These are phyloP conservation scores for Delichon dasypus DNA, from an alignment of 2,797 vertebrate genomes.

Conservation along the genomic window DNA sequence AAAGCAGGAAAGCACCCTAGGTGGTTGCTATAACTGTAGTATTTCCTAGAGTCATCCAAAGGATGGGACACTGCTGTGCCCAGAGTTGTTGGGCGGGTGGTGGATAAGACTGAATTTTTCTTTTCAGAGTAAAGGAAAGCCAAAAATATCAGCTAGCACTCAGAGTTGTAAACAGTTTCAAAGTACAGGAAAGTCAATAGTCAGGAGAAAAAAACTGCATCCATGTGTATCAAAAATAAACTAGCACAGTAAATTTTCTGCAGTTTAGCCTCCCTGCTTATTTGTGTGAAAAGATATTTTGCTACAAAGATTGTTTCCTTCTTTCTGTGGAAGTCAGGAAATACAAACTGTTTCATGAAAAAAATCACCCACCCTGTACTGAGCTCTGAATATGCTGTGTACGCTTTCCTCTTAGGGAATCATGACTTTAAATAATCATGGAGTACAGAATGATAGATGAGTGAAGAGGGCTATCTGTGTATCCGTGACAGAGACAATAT, in stretches of 20 bases:
- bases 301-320: not conserved
- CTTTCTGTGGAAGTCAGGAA: not conserved
- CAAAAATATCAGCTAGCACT: not conserved
- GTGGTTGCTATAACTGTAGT: not conserved
- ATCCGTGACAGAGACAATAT: not conserved
- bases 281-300: not conserved
- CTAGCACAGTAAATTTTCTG: not conserved
- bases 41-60: not conserved
- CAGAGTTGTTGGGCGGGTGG: not conserved
- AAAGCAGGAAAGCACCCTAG: not conserved
- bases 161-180: not conserved
- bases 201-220: not conserved
- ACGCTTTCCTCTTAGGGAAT: not conserved
- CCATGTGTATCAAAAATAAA: conserved; percentile 27
- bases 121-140: not conserved
- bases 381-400: not conserved
- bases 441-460: not conserved
- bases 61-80: not conserved
- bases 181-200: not conserved
- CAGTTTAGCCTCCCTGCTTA: not conserved
- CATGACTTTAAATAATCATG: not conserved
- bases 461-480: not conserved
- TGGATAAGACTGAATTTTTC: not conserved
- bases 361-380: not conserved
- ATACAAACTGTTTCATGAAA: not conserved